Base-by-base conservation (phyloP, 2,888 invertebrate species). In the Ectemnius continuus region DNA sequence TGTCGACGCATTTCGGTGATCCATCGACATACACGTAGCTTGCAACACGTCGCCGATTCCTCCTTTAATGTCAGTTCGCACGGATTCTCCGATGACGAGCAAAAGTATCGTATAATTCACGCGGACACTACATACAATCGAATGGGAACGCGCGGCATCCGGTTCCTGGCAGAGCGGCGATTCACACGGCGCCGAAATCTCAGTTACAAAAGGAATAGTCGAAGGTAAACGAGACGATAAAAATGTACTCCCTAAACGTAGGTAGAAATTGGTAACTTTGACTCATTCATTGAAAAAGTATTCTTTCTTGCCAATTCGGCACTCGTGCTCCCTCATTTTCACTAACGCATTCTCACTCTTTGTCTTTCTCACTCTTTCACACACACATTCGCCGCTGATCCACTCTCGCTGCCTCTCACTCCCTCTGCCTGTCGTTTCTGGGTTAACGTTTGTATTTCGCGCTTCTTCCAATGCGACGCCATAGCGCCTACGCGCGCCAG, bases 181-280 rank as follows among this genome's bases (percentile, higher is more conserved):
- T 85, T 85, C 86, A 85, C 84, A 85, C 81, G 84, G 88, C 84
- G 87, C 85, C 85, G 86, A 89, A 81, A 90, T 90, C 89, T 90
- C 87, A 88, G 84, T 89, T 90, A 89, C 84, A 88, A 90, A 89
- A 88, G 86, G 85, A 89, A 88, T 88, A 86, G 83, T 89, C 86
- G 85, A 89, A 87, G 86, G 84, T 90, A 87, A 90, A 90, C 85
- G 86, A 88, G 85, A 87, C 85, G 88, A 89, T 88, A 86, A 89
- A 88, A 89, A 87, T 78, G 84, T 87, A 83, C 84, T 87, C 86
- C 84, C 85, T 89, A 83, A 90, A 89, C 88, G 84, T 89, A 89
- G 86, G 83, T 89, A 90, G 86, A 90, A 90, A 90, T 88, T 89
- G 90, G 89, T 90, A 91, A 90, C 89, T 90, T 89, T 88, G 87